Percentiles rank a stretch among this genome's conserved stretches.
phyloP scores from a whole-genome alignment of 2,113 vertebrate genomes.

The Equus przewalskii region DNA sequence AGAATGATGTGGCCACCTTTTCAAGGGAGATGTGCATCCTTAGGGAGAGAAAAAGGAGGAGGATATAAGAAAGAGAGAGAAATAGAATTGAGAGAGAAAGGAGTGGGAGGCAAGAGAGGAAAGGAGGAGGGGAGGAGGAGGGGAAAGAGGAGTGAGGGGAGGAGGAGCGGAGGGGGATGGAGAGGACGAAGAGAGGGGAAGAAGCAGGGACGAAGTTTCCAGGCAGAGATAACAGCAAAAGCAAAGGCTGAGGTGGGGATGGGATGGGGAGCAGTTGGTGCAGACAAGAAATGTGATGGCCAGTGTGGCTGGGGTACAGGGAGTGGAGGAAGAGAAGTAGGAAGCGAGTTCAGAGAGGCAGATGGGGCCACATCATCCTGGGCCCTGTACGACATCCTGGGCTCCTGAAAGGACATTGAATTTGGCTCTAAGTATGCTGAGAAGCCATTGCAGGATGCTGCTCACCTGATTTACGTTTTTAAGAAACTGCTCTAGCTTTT shows the following conservation, averaged over 20 bases:
- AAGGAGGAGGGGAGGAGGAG: fast-evolving
- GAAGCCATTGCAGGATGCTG: not conserved
- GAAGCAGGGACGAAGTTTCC: fast-evolving
- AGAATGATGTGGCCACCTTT: not conserved
- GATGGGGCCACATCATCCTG: fast-evolving
- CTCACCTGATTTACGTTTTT: not conserved
- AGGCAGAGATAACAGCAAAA: not conserved
- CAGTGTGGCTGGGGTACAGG: fast-evolving
- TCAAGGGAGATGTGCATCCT: not conserved
- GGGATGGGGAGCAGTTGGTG: no score
- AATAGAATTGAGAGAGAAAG: fast-evolving
- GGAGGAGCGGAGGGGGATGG: no score
- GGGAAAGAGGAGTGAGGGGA: fast-evolving
- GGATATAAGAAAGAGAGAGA: fast-evolving
- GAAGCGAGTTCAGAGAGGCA: not conserved
- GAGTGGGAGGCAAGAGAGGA: no score
- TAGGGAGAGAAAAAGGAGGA: not conserved
- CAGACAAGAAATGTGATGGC: fast-evolving
- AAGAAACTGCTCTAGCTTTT: not conserved
- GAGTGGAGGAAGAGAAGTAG: no score
- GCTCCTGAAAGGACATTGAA: no score
- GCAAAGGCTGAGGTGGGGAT: not conserved
- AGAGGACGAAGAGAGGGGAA: no score
- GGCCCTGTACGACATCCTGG: no score
- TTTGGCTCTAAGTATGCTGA: not conserved